A percentile compares a stretch with the other conserved stretches of the same genome.
Evolutionary conservation across 1,140 invertebrate species (phyloP).

Genomic region (Aphelenchoides besseyi): DNA sequence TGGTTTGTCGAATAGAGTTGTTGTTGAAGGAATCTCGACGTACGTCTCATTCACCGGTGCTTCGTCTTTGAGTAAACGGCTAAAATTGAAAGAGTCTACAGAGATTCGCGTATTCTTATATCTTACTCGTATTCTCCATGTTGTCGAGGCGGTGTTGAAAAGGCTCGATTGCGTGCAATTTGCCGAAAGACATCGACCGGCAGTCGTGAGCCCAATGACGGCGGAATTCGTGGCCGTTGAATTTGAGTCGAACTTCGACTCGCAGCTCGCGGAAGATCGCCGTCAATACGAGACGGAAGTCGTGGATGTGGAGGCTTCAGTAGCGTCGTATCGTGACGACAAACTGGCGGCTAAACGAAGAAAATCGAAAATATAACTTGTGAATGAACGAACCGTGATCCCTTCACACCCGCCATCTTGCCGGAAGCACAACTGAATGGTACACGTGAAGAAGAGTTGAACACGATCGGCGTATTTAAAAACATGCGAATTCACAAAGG

Average conservation of each 20-base stretch:
- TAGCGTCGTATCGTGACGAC: slow-evolving; percentile 19
- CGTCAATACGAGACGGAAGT: slow-evolving; percentile 8
- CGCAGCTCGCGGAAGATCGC: background rate
- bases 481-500: slow-evolving; percentile 54
- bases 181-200: slow-evolving; percentile 7
- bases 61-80: slow-evolving; percentile 21
- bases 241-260: background rate
- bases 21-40: background rate
- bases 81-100: slow-evolving; percentile 21
- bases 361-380: slow-evolving; percentile 1
- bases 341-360: slow-evolving; percentile 30
- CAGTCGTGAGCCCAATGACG: background rate
- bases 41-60: slow-evolving; percentile 25
- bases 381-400: slow-evolving; percentile 45
- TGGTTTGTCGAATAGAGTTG: slow-evolving; percentile 17
- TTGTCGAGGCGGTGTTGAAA: background rate
- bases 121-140: slow-evolving; percentile 17
- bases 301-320: background rate
- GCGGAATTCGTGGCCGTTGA: background rate
- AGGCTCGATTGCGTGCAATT: slow-evolving; percentile 6
- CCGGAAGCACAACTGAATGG: slow-evolving; percentile 58
- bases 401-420: slow-evolving; percentile 62
- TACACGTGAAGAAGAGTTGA: slow-evolving; percentile 62
- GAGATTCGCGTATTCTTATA: slow-evolving; percentile 5
- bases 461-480: slow-evolving; percentile 63